Evolutionary conservation across 64 coral and sea anemone genomes (phyloP), one percentile per base, ranked within the genome.

Genomic region (Montipora cactus): DNA sequence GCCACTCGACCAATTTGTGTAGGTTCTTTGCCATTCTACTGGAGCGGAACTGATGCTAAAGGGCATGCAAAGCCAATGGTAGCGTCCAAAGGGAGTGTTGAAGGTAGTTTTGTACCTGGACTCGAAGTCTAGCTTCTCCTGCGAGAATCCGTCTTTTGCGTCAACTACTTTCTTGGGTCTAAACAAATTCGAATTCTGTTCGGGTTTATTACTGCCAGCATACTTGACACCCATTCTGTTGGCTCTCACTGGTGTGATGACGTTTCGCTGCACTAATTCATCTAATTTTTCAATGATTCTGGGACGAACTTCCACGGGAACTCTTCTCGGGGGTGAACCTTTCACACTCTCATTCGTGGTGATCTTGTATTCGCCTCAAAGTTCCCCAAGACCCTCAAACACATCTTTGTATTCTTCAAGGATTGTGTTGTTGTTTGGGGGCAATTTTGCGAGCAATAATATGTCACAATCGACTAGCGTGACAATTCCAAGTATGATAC

Each of bases 141-240:
- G 78, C 51, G 5, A 80, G 16, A 80, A 53, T 14, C 78, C 51
- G 48, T 57, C n/a, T 59, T 80, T 80, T 21, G 78, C 13, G 77
- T 50, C 44, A 71, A 71, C 68, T 71, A 71, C 5, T 71, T 71
- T 5, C 20, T 71, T 20, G 18, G 68, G 68, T 71, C 68, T 3
- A 71, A 28, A 71, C 68, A 71, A 22, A 71, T 71, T 20, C 8
- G 68, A 22, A 71, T 71, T 23, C 5, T 71, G 68, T 59, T 62
- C 4, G 22, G 55, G 22, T 90, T 79, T 13, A 90, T 53, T n/a
- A 90, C 59, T 5, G 88, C 67, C 16, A 90, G 75, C 88, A 90
- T 90, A 23, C 88, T 90, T 57, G 46, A 79, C 19, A 90, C 57
- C 88, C 76, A 90, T 46, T 47, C 55, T 28, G 76, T 80, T 68